Percentiles rank a stretch among this genome's conserved stretches.
Evolutionary conservation across 2,888 invertebrate genomes (phyloP).

Genomic region (Epicampocera succincta): DNA sequence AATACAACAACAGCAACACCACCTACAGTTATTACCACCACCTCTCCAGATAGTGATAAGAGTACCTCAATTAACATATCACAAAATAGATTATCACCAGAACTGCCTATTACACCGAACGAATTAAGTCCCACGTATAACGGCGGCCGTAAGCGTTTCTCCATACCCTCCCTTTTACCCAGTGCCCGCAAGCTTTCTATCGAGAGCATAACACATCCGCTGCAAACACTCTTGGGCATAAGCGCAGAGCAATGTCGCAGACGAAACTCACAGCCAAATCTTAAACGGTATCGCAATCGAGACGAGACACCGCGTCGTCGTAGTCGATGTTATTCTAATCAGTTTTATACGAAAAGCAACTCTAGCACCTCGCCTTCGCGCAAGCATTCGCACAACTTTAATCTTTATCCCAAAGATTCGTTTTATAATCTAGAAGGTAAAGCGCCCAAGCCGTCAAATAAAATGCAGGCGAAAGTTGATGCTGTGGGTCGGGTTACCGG

Average conservation of each 20-base stretch:
- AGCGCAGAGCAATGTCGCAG: constrained; percentile 72
- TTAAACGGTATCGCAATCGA: constrained; percentile 62
- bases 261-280: constrained; percentile 73
- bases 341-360: constrained; percentile 53
- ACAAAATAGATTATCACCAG: constrained; percentile 67
- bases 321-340: constrained; percentile 59
- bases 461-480: constrained; percentile 80
- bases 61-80: constrained; percentile 75
- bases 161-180: constrained; percentile 60
- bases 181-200: constrained; percentile 67
- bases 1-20: constrained; percentile 66
- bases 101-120: constrained; percentile 54
- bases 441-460: constrained; percentile 73
- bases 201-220: constrained; percentile 60
- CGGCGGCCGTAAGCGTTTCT: constrained; percentile 58
- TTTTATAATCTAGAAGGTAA: constrained; percentile 77
- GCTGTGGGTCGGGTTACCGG: constrained; percentile 82
- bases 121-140: constrained; percentile 51
- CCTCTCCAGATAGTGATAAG: constrained; percentile 53
- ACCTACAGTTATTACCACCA: constrained; percentile 51
- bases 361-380: constrained; percentile 53
- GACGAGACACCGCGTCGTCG: constrained; percentile 44
- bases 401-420: constrained; percentile 78
- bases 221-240: constrained; percentile 64
- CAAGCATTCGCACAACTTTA: constrained; percentile 72